These are phyloP conservation scores for Orthosia cruda DNA, from an alignment of 2,888 invertebrate species.

Conservation along the genomic window DNA sequence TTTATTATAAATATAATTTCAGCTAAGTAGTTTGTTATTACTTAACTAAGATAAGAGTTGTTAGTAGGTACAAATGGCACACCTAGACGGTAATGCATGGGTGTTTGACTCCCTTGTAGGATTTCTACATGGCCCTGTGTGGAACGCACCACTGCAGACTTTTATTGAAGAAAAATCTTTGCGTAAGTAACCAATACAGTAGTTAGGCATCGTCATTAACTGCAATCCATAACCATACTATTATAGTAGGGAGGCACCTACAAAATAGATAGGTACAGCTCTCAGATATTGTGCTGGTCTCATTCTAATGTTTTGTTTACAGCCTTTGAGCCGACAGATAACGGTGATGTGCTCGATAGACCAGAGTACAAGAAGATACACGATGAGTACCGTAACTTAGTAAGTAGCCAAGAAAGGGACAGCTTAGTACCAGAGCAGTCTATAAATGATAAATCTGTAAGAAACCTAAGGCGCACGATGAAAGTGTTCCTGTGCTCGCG, in stretches of 20 bases:
- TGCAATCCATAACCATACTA: not conserved
- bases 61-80: conserved; percentile 75
- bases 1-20: conserved; percentile 35
- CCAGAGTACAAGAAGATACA: conserved; percentile 95
- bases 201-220: not conserved
- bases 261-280: no score
- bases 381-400: conserved; percentile 97
- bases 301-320: conserved; percentile 38
- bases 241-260: not conserved
- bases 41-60: conserved; percentile 13
- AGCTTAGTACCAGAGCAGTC: not conserved
- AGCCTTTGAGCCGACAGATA: conserved; percentile 97
- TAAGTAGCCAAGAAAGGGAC: conserved; percentile 75
- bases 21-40: conserved; percentile 14
- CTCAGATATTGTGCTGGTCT: not conserved
- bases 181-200: conserved; percentile 92
- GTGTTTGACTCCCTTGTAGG: conserved; percentile 98
- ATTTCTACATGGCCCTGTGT: conserved; percentile 97
- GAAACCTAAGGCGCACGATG: no score
- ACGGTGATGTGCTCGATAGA: conserved; percentile 93
- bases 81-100: conserved; percentile 94
- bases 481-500: no score
- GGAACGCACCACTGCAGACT: conserved; percentile 97
- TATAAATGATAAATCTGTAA: no score
- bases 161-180: conserved; percentile 98